Conservation (phyloP, 2,797 vertebrate genomes). For the Mormyrops attenuatus region DNA sequence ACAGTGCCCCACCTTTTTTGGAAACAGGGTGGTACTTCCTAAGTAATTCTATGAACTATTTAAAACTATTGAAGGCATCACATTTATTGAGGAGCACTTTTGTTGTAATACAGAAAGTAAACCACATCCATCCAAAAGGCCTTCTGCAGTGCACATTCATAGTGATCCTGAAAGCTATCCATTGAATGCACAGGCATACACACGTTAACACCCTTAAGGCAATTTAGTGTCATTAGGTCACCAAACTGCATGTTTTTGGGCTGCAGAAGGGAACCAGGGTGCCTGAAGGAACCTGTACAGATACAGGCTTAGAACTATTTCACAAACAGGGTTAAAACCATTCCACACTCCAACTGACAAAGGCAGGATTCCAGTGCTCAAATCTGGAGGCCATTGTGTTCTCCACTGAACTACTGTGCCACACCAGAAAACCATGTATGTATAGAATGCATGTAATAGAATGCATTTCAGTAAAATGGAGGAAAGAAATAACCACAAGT, state of each 20-base stretch:
- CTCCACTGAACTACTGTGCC: neutral
- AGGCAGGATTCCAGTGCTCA: neutral
- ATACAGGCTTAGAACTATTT: neutral
- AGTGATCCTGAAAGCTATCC: neutral
- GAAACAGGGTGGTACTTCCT: neutral
- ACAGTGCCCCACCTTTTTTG: neutral
- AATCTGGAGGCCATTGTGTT: neutral
- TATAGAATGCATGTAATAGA: neutral
- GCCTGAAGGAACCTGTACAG: neutral
- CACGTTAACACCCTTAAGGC: neutral
- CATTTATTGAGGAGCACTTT: neutral
- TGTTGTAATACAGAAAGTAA: neutral
- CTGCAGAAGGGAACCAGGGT: neutral
- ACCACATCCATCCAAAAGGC: neutral
- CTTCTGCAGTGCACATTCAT: neutral
- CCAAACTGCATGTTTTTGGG: neutral
- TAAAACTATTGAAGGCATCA: neutral
- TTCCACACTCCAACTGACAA: neutral
- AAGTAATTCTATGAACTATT: neutral
- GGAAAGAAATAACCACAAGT: neutral
- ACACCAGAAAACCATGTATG: neutral
- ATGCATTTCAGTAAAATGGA: neutral
- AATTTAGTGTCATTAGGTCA: neutral
- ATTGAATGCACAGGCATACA: neutral
- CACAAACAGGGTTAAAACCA: neutral